Evolutionary conservation across 2,113 vertebrate species (phyloP).

Genomic region (Polyodon spathula): DNA sequence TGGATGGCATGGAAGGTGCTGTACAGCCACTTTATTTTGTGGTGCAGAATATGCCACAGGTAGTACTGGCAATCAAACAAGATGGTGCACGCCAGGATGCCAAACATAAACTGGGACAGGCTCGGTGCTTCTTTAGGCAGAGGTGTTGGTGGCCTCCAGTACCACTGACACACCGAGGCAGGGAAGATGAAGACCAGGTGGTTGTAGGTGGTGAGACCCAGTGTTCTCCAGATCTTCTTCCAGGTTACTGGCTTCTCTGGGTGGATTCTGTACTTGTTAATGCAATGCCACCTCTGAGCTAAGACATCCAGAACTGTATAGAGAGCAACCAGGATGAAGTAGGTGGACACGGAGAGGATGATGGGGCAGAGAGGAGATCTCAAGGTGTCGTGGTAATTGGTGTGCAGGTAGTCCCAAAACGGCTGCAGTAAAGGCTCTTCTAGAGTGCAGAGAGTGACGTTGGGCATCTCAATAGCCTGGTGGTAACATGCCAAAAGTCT

Average conservation of each 20-base stretch:
- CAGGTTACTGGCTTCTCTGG: slow-evolving; percentile 17
- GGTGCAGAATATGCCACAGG: slow-evolving; percentile 58
- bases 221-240: slow-evolving; percentile 34
- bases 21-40: slow-evolving; percentile 52
- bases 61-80: slow-evolving; percentile 64
- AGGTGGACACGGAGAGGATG: slow-evolving; percentile 49
- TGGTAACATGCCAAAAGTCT: no score
- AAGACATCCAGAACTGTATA: slow-evolving; percentile 41
- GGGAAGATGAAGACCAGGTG: slow-evolving; percentile 54
- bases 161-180: slow-evolving; percentile 52
- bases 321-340: slow-evolving; percentile 33
- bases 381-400: slow-evolving; percentile 44
- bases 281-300: slow-evolving; percentile 35
- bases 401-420: slow-evolving; percentile 39
- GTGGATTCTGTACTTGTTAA: slow-evolving; percentile 54
- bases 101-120: slow-evolving; percentile 40
- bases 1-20: slow-evolving; percentile 56
- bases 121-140: slow-evolving; percentile 45
- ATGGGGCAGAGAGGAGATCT: slow-evolving; percentile 54
- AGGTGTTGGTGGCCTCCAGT: slow-evolving; percentile 51
- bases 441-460: background rate
- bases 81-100: slow-evolving; percentile 45
- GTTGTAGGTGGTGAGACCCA: slow-evolving; percentile 51
- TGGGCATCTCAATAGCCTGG: no score
- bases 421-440: slow-evolving; percentile 9